Conservation (phyloP, 2,888 invertebrate species). For the Glyphotaelius pellucidus region DNA sequence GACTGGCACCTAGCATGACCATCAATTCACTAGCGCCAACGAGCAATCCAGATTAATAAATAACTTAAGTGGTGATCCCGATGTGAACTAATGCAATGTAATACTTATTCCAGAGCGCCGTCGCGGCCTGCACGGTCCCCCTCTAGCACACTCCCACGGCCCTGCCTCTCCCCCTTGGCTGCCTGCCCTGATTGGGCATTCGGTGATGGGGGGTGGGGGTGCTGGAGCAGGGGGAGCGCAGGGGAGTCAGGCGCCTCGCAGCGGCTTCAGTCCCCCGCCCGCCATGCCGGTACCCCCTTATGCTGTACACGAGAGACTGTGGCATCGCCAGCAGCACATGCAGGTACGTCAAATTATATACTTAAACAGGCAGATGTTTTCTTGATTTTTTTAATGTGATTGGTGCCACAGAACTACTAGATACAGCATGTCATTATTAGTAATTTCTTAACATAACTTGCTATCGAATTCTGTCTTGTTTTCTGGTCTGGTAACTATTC, state of each 20-base stretch:
- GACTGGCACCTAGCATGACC: too few species aligned
- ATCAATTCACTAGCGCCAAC: not conserved
- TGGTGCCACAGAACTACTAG: too few species aligned
- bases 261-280: constrained; percentile 65
- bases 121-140: constrained; percentile 54
- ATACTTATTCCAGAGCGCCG: constrained; percentile 46
- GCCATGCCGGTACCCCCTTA: constrained; percentile 78
- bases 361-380: constrained; percentile 40
- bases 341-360: constrained; percentile 70
- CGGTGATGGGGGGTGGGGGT: constrained; percentile 54
- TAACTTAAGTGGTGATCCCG: not conserved
- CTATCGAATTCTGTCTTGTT: too few species aligned
- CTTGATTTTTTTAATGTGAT: not conserved
- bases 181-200: constrained; percentile 61
- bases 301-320: constrained; percentile 85
- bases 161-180: constrained; percentile 54
- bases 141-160: constrained; percentile 60
- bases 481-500: too few species aligned
- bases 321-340: constrained; percentile 85
- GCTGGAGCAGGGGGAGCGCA: constrained; percentile 11
- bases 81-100: not conserved
- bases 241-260: constrained; percentile 58
- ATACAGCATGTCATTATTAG: too few species aligned
- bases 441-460: too few species aligned
- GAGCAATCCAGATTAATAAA: too few species aligned